Evolutionary conservation across 1,140 invertebrate species (phyloP).

Genomic region (Cylas formicarius): DNA sequence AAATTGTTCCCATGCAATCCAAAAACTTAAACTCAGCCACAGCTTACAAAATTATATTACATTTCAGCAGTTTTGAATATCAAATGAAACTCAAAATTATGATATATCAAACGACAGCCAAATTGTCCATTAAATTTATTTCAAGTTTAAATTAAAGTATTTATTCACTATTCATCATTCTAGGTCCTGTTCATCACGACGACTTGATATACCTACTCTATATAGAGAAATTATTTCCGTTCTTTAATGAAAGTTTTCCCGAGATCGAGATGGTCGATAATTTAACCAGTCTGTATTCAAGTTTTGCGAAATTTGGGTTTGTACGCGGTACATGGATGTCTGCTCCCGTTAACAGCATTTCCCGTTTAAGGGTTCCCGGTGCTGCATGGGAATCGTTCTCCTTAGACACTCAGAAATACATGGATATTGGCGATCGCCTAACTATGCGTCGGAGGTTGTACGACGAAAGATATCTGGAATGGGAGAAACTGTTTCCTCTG

Average conservation of each 20-base stretch:
- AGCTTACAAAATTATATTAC: too few relatives aligned
- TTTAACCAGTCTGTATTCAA: slow-evolving; percentile 46
- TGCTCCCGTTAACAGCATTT: slow-evolving; percentile 25
- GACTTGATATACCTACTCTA: slow-evolving; percentile 57
- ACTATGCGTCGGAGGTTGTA: slow-evolving; percentile 43
- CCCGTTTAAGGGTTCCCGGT: slow-evolving; percentile 39
- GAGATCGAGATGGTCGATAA: slow-evolving; percentile 46
- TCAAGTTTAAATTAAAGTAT: slow-evolving; percentile 6
- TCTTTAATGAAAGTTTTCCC: slow-evolving; percentile 44
- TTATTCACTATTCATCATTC: slow-evolving; percentile 4
- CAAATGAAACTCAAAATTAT: too few relatives aligned
- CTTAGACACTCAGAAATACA: slow-evolving; percentile 44
- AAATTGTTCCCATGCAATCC: too few relatives aligned
- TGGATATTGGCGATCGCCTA: slow-evolving; percentile 47
- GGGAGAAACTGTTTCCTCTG: slow-evolving; percentile 50
- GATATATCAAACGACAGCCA: too few relatives aligned
- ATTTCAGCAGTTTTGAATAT: too few relatives aligned
- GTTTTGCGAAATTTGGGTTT: slow-evolving; percentile 49
- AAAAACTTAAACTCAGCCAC: too few relatives aligned
- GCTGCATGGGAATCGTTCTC: slow-evolving; percentile 50
- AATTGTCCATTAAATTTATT: background rate
- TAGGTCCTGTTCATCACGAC: slow-evolving; percentile 54
- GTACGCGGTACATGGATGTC: slow-evolving; percentile 25
- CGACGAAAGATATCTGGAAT: slow-evolving; percentile 47
- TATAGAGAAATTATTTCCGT: slow-evolving; percentile 42